Evolutionary conservation across 2,797 vertebrate species (phyloP), one percentile per base, ranked within the genome.

Genomic region (Centroberyx gerrardi): DNA sequence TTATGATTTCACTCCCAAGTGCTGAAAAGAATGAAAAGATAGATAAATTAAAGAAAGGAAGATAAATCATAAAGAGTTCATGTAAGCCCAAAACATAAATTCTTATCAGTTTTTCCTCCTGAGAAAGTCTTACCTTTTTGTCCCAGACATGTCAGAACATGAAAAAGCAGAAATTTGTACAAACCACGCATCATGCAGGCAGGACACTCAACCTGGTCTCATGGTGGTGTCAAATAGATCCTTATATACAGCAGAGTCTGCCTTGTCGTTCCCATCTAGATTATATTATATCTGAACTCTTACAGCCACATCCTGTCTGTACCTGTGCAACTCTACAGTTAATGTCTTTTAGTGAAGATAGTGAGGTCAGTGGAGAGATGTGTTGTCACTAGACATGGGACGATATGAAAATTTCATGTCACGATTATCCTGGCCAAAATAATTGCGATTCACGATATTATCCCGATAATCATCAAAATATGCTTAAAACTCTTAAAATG

Each of bases 1-100:
- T 0, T 63, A 86, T 75, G 51, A 90, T 89, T 38, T 66, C 18
- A 61, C 62, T 61, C 55, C 81, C 81, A 63, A 51, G 18, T 40
- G 56, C 68, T 88, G 75, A 77, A 74, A n/a, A n/a, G 28, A 62
- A 54, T 29, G 58, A 4, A 54, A 27, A 70, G 5, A 33, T 12
- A 73, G 1, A 22, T 2, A 70, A 31, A 9, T 27, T 2, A 22
- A 5, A 27, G 9, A 28, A 54, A 22, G 10, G 6, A 18, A 27
- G n/a, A 27, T 38, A 3, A 42, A 17, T 42, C 12, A 33, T n/a
- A 8, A 64, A 40, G 2, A 54, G 6, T 48, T 9, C 14, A 52
- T 4, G 1, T 9, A 28, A 18, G 1, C 3, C 8, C 9, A 18
- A 3, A 17, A 7, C 33, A 40, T 38, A 3, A 42, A 17, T 42